Evolutionary conservation across 2,113 vertebrate species (phyloP).

Genomic region (Oryzias javanicus): DNA sequence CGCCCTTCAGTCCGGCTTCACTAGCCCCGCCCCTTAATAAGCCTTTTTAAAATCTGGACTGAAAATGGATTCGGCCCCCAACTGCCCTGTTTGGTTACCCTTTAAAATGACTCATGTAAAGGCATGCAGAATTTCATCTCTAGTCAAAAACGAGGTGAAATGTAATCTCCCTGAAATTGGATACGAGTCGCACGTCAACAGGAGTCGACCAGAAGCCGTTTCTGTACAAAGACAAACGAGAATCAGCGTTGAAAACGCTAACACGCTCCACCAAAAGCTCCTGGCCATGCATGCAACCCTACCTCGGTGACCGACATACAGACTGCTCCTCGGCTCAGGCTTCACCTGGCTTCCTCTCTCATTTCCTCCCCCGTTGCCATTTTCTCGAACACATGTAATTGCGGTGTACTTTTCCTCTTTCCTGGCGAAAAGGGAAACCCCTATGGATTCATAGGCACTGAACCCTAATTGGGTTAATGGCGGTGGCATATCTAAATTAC

Average conservation of each 20-base stretch:
- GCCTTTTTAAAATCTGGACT: too few relatives aligned
- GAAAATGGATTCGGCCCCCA: too few relatives aligned
- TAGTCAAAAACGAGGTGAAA: conserved; percentile 24
- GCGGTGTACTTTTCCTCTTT: conserved; percentile 52
- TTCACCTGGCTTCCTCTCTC: conserved; percentile 60
- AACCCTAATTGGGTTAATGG: conserved; percentile 77
- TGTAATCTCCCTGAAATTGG: conserved; percentile 47
- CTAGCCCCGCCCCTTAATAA: too few relatives aligned
- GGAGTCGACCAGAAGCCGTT: conserved; percentile 48
- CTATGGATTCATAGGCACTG: conserved; percentile 76
- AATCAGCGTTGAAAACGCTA: conserved; percentile 53
- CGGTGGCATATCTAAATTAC: conserved; percentile 76
- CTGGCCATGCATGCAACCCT: conserved; percentile 42
- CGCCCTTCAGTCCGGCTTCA: too few relatives aligned
- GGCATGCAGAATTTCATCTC: neutral
- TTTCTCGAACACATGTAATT: conserved; percentile 54
- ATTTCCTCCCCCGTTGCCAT: conserved; percentile 59
- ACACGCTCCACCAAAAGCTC: conserved; percentile 50
- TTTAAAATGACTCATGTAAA: conserved; percentile 18
- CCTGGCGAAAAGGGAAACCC: conserved; percentile 62
- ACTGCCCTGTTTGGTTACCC: too few relatives aligned
- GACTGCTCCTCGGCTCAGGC: conserved; percentile 36
- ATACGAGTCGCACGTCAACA: conserved; percentile 35
- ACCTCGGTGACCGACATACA: conserved; percentile 61
- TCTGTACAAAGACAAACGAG: conserved; percentile 34